Conservation (phyloP, 2,113 vertebrate species). For the Sander lucioperca region DNA sequence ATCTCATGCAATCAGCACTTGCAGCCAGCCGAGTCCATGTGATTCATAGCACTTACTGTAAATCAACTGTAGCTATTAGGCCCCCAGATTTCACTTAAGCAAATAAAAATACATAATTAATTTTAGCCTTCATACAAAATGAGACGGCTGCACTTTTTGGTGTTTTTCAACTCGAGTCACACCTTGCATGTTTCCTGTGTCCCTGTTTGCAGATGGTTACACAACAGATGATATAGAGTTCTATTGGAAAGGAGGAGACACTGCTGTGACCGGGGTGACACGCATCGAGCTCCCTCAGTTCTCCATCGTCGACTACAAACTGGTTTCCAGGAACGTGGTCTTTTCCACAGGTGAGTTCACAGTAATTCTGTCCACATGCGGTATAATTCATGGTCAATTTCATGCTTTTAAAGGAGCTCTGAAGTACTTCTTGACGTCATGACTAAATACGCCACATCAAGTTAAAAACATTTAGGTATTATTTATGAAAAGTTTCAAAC, state of each 20-base stretch:
- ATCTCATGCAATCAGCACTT: slow-evolving; percentile 48
- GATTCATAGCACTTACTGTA: slow-evolving; percentile 40
- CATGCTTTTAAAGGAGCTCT: background rate
- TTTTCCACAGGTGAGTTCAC: slow-evolving; percentile 93
- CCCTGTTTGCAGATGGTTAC: slow-evolving; percentile 91
- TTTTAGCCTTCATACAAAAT: slow-evolving; percentile 1
- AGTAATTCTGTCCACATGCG: no score
- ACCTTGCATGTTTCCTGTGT: slow-evolving; percentile 4
- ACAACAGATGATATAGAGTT: slow-evolving; percentile 99
- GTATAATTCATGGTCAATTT: background rate
- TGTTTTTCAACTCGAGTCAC: background rate
- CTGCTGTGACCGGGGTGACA: slow-evolving; percentile 93
- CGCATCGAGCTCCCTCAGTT: slow-evolving; percentile 98
- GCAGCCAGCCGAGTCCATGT: slow-evolving; percentile 2
- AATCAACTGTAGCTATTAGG: slow-evolving; percentile 33
- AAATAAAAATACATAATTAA: slow-evolving; percentile 42
- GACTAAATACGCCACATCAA: background rate
- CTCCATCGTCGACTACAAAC: slow-evolving; percentile 95
- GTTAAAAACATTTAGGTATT: background rate
- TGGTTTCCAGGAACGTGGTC: slow-evolving; percentile 97
- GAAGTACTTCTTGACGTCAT: background rate
- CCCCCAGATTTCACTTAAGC: slow-evolving; percentile 28
- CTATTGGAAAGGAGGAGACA: slow-evolving; percentile 97
- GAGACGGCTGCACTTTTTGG: background rate
- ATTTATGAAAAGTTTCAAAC: background rate